phyloP scores from a whole-genome alignment of 2,113 vertebrate species.

The Burhinus bistriatus region DNA sequence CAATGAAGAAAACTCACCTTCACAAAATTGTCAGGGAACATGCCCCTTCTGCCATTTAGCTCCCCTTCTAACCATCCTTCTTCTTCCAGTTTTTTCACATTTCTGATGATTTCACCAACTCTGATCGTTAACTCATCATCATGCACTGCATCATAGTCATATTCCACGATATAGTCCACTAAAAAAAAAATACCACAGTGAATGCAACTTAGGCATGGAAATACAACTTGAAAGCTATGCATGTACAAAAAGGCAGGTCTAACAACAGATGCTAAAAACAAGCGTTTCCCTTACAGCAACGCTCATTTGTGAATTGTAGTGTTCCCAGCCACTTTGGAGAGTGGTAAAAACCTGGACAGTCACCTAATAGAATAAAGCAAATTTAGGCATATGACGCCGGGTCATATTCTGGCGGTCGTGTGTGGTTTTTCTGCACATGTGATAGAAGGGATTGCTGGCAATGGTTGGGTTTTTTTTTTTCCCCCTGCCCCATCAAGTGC shows the following conservation, averaged over 20 bases:
- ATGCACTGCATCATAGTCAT: constrained; percentile 89
- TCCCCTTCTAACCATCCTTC: constrained; percentile 98
- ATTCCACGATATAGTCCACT: constrained; percentile 95
- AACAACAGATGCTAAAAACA: not conserved
- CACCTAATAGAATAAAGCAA: not conserved
- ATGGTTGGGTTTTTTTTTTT: accelerated
- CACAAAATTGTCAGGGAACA: constrained; percentile 98
- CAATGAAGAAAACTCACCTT: constrained; percentile 80
- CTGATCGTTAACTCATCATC: constrained; percentile 93
- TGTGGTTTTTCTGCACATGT: not conserved
- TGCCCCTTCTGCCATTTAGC: constrained; percentile 86
- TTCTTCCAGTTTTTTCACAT: constrained; percentile 88
- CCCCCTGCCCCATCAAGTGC: accelerated
- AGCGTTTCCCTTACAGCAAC: not conserved
- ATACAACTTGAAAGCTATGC: not conserved
- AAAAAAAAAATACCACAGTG: not conserved
- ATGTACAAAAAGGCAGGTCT: not conserved
- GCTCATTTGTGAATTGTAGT: not conserved
- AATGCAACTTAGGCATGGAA: not conserved
- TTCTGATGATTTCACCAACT: constrained; percentile 89
- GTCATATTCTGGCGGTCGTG: not conserved
- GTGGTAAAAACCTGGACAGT: not conserved
- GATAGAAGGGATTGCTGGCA: not conserved
- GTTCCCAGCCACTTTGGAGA: not conserved
- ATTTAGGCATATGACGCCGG: not conserved